Conservation (phyloP, 2,113 vertebrate genomes). For the Dryoscopus gambensis region DNA sequence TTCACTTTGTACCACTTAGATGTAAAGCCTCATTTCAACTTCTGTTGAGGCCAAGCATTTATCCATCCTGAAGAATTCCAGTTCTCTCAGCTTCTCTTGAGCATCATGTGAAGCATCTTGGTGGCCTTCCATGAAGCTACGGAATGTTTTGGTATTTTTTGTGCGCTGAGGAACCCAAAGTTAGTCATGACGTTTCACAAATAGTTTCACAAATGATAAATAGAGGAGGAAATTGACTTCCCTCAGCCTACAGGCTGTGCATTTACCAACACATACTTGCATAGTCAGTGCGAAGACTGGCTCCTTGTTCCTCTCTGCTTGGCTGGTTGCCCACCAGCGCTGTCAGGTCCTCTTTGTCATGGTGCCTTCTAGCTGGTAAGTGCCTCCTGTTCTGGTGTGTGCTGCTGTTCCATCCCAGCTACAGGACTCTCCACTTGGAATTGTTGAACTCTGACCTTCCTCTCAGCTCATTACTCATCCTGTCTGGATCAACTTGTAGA, state of each 20-base stretch:
- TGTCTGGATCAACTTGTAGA: neutral
- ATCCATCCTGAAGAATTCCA: neutral
- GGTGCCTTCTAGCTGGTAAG: neutral
- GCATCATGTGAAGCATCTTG: neutral
- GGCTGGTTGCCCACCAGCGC: neutral
- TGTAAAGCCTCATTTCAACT: neutral
- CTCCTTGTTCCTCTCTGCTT: neutral
- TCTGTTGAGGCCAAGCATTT: neutral
- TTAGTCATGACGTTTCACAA: neutral
- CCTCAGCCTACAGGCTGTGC: neutral
- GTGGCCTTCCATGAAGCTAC: neutral
- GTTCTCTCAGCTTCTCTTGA: neutral
- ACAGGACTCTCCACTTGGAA: neutral
- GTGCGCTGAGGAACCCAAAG: neutral
- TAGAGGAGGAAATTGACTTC: neutral
- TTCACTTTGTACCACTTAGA: neutral
- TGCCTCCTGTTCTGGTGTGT: neutral
- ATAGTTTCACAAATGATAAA: neutral
- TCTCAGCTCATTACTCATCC: neutral
- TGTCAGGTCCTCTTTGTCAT: neutral
- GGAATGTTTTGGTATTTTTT: neutral
- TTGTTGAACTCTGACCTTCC: neutral
- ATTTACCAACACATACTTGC: neutral
- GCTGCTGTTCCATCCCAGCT: neutral
- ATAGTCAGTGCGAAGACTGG: neutral